Evolutionary conservation across 2,888 invertebrate genomes (phyloP).

Genomic region (Noctua pronuba): DNA sequence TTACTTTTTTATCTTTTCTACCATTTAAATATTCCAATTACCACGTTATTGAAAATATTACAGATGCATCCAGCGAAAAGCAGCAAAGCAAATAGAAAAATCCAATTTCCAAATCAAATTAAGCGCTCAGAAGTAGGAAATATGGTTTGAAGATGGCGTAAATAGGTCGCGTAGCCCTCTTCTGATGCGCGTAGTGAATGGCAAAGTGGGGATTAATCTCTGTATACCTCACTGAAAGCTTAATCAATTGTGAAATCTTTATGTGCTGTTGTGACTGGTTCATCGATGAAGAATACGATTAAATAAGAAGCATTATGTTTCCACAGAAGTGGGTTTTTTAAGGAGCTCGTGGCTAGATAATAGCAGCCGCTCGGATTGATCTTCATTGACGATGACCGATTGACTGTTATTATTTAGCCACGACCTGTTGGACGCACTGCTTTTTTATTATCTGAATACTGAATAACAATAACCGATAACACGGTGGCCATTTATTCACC

Average conservation of each 20-base stretch:
- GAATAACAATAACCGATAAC: no score
- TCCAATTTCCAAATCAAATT: constrained; percentile 18
- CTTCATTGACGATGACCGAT: no score
- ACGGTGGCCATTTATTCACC: no score
- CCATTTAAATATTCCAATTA: no score
- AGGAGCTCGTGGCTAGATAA: not conserved
- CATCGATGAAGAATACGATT: not conserved
- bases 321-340: not conserved
- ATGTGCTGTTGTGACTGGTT: not conserved
- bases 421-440: no score
- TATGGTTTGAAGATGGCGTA: constrained; percentile 2
- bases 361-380: not conserved
- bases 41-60: not conserved
- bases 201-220: not conserved
- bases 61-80: not conserved
- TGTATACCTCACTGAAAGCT: not conserved
- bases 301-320: not conserved
- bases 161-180: constrained; percentile 20
- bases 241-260: not conserved
- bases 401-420: no score
- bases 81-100: not conserved
- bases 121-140: not conserved
- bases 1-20: no score
- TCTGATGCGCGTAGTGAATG: not conserved
- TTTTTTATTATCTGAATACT: no score